phyloP scores from a whole-genome alignment of 2,113 vertebrate genomes.

The Engraulis encrasicolus region DNA sequence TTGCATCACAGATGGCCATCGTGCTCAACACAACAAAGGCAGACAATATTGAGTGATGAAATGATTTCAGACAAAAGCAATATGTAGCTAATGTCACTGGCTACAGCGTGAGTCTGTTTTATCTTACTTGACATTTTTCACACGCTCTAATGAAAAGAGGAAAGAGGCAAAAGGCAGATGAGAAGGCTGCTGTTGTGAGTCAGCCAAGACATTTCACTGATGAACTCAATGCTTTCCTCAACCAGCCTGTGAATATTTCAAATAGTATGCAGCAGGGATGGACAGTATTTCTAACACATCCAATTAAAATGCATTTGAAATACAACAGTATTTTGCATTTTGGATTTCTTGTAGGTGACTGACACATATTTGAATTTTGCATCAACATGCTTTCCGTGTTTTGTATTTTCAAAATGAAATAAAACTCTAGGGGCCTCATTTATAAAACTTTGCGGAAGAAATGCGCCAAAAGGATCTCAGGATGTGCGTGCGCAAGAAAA shows the following conservation, averaged over 20 bases:
- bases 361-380: too few species aligned
- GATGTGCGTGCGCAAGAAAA: too few species aligned
- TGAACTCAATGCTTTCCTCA: conserved; percentile 53
- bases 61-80: conserved; percentile 57
- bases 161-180: conserved; percentile 43
- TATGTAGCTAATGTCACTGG: conserved; percentile 59
- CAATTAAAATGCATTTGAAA: too few species aligned
- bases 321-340: too few species aligned
- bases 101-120: conserved; percentile 58
- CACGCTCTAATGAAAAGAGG: conserved; percentile 70
- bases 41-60: conserved; percentile 50
- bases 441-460: too few species aligned
- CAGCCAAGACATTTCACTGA: conserved; percentile 49
- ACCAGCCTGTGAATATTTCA: background rate
- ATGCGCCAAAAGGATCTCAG: too few species aligned
- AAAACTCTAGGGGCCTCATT: too few species aligned
- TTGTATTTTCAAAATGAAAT: too few species aligned
- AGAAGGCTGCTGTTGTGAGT: conserved; percentile 58
- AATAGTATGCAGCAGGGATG: too few species aligned
- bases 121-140: conserved; percentile 73
- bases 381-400: too few species aligned
- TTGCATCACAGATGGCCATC: conserved; percentile 41
- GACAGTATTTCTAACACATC: too few species aligned
- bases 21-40: conserved; percentile 41
- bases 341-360: too few species aligned